Base-by-base conservation (phyloP, 2,888 invertebrate genomes). In the Phasia obesa region DNA sequence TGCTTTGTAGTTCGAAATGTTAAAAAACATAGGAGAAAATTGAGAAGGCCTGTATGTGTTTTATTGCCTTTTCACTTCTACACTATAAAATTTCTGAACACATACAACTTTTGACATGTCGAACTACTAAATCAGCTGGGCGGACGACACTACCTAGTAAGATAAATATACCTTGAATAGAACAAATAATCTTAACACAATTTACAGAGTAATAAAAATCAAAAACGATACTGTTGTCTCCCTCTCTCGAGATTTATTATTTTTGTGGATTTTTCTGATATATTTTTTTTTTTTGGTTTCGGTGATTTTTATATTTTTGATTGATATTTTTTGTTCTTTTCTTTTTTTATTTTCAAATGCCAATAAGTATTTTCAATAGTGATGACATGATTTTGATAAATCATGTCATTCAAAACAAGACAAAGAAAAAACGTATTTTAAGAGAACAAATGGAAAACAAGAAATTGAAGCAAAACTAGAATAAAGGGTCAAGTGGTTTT, bases 301-400 rank as follows among this genome's bases (percentile, higher is more conserved):
- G 9, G 31, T 31, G n/a, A 6, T 35, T 35, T 73, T 17, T 62
- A 21, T n/a, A n/a, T 7, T 53, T 44, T 62, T 73, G 62, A 73
- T 73, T 53, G 62, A 64, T 59, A 70, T 53, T 51, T 60, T 60
- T 57, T 60, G 13, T 38, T 23, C 23, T 57, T 47, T 47, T 35
- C n/a, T 47, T 60, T 27, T 38, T 38, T 49, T 53, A 17, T 11
- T 23, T 60, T 74, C 21, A 55, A 55, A 44, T 38, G 21, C 44
- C 31, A 44, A 47, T 44, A 31, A 31, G 2, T 11, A 59, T 57
- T 38, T 13, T 11, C 21, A 71, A 71, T 57, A 49, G 47, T 69
- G 67, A 60, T 65, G 73, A 60, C 38, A 74, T 51, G 73, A 55
- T 62, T 60, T 67, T 76, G 65, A 76, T 60, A 42, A 42, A 42